Conservation (phyloP, 2,797 vertebrate genomes). For the Arctocebus calabarensis region DNA sequence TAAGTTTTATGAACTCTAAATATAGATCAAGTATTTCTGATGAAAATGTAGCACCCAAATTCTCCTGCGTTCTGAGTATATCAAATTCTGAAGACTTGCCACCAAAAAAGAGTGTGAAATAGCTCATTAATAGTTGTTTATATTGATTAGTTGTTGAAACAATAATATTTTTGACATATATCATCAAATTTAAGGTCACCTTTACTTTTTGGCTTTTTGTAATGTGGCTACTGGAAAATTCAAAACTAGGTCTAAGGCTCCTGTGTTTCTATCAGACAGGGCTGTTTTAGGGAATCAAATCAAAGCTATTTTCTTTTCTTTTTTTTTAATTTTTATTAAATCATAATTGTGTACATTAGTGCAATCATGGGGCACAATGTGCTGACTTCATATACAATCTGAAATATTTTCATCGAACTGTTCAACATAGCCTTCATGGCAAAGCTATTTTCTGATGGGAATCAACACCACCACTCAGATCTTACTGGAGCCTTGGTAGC, state of each 20-base stretch:
- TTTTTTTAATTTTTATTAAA: too few relatives aligned
- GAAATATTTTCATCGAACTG: too few relatives aligned
- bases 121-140: background rate
- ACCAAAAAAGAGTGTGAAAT: slow-evolving; percentile 23
- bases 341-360: too few relatives aligned
- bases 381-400: too few relatives aligned
- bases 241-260: background rate
- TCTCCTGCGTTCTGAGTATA: background rate
- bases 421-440: too few relatives aligned
- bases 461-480: background rate
- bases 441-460: background rate
- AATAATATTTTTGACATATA: background rate
- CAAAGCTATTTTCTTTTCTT: background rate
- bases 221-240: background rate
- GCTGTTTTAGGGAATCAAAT: background rate
- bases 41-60: background rate
- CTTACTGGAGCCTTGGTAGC: background rate
- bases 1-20: background rate
- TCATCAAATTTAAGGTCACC: slow-evolving; percentile 11
- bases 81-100: slow-evolving; percentile 29
- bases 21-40: background rate
- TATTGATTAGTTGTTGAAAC: background rate
- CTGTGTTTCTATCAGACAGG: background rate
- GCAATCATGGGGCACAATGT: too few relatives aligned
- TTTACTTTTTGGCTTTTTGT: background rate